Evolutionary conservation across 1,140 invertebrate genomes (phyloP).

Genomic region (Euglossa dilemma): DNA sequence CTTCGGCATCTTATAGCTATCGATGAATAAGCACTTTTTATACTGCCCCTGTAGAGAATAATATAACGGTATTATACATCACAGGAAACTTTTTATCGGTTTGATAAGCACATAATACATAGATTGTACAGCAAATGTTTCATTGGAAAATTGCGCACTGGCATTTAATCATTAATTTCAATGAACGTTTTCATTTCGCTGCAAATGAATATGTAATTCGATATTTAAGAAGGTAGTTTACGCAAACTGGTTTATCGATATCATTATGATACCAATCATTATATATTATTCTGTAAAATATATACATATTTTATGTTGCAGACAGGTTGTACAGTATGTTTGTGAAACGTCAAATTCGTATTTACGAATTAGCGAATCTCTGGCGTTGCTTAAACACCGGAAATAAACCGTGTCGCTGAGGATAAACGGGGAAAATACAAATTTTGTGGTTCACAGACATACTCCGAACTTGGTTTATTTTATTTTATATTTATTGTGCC

Average conservation of each 20-base stretch:
- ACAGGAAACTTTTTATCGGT: background rate
- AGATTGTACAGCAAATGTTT: slow-evolving; percentile 7
- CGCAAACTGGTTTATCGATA: slow-evolving; percentile 40
- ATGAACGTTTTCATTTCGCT: slow-evolving; percentile 9
- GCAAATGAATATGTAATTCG: slow-evolving; percentile 45
- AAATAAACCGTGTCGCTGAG: background rate
- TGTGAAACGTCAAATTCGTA: slow-evolving; percentile 45
- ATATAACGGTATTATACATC: background rate
- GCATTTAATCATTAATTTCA: slow-evolving; percentile 32
- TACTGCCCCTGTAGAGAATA: background rate
- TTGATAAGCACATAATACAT: background rate
- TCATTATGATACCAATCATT: slow-evolving; percentile 51
- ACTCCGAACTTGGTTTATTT: slow-evolving; percentile 48
- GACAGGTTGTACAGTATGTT: slow-evolving; percentile 69
- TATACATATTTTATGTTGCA: slow-evolving; percentile 75
- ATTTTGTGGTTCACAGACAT: slow-evolving; percentile 51
- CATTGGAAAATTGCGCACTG: slow-evolving; percentile 58
- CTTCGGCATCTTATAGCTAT: slow-evolving; percentile 11
- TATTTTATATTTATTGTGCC: slow-evolving; percentile 51
- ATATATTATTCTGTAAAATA: slow-evolving; percentile 73
- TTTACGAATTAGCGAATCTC: background rate
- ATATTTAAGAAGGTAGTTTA: slow-evolving; percentile 54
- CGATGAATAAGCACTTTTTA: background rate
- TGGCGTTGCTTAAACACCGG: background rate
- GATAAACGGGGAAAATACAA: background rate